Percentiles rank a stretch among this genome's conserved stretches.
Evolutionary conservation across 1,140 invertebrate genomes (phyloP).

Genomic region (Nephotettix cincticeps): DNA sequence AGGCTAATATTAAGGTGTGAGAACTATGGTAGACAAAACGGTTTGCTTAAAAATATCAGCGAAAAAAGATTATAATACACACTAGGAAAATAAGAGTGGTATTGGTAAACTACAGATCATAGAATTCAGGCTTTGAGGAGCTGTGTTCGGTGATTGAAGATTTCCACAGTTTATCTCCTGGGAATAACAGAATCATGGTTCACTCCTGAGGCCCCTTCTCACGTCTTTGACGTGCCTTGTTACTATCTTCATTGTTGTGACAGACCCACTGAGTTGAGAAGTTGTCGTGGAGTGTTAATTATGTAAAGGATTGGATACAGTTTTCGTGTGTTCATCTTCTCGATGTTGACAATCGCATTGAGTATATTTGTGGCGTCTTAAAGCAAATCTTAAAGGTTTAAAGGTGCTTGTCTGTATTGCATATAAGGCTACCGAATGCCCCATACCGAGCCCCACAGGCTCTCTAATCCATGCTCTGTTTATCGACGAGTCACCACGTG

Average conservation of each 20-base stretch:
- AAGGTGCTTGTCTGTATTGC: background rate
- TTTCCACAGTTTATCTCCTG: background rate
- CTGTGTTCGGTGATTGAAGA: background rate
- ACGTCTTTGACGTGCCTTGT: background rate
- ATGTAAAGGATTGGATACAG: background rate
- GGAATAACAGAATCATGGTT: conserved; percentile 4
- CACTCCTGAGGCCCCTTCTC: background rate
- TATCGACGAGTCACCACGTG: background rate
- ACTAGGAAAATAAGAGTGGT: too few relatives aligned
- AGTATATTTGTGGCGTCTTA: background rate
- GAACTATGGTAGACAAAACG: too few relatives aligned
- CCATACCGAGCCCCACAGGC: background rate
- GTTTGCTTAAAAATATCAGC: too few relatives aligned
- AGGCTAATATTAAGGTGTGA: too few relatives aligned
- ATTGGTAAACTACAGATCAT: background rate
- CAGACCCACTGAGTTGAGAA: background rate
- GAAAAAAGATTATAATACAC: too few relatives aligned
- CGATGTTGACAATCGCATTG: background rate
- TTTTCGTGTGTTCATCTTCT: background rate
- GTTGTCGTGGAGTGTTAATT: background rate
- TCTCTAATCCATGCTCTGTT: background rate
- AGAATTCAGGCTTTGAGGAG: background rate
- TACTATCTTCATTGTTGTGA: background rate
- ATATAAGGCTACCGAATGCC: background rate
- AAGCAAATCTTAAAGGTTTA: background rate